A percentile compares a stretch with the other conserved stretches of the same genome.
phyloP scores from a whole-genome alignment of 1,140 invertebrate genomes.

The Acromyrmex heyeri region DNA sequence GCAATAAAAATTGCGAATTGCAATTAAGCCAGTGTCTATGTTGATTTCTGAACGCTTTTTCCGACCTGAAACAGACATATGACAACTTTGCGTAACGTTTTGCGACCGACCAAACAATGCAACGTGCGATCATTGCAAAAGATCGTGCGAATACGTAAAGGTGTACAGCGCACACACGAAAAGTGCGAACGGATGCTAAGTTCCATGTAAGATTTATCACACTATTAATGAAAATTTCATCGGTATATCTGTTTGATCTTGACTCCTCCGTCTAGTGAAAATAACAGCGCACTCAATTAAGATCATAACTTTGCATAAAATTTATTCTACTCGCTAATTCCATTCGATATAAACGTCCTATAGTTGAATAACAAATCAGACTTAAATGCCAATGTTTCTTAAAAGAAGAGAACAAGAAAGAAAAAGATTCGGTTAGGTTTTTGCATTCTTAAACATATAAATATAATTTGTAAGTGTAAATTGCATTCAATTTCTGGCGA shows the following conservation, averaged over 20 bases:
- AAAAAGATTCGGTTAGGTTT: not conserved
- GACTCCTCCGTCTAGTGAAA: constrained; percentile 6
- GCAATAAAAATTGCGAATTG: constrained; percentile 21
- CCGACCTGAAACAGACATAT: constrained; percentile 15
- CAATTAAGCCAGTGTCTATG: not conserved
- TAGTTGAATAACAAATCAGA: constrained; percentile 17
- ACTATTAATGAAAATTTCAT: constrained; percentile 18
- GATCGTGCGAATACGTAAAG: constrained; percentile 23
- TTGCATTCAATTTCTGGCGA: not conserved
- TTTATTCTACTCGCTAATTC: constrained; percentile 11
- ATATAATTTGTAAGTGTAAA: not conserved
- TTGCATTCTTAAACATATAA: constrained; percentile 1
- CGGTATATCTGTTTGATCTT: not conserved
- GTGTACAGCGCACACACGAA: not conserved
- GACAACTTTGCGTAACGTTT: constrained; percentile 46
- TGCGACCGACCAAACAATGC: constrained; percentile 49
- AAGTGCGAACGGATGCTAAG: constrained; percentile 23
- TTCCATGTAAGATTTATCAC: constrained; percentile 34
- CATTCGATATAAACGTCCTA: not conserved
- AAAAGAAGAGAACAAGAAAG: not conserved
- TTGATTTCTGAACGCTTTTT: constrained; percentile 8
- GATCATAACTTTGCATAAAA: constrained; percentile 31
- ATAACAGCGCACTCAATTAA: not conserved
- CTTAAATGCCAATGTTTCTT: constrained; percentile 29
- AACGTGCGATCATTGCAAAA: constrained; percentile 42